Evolutionary conservation across 2,888 invertebrate species (phyloP).

Genomic region (Tyria jacobaeae): DNA sequence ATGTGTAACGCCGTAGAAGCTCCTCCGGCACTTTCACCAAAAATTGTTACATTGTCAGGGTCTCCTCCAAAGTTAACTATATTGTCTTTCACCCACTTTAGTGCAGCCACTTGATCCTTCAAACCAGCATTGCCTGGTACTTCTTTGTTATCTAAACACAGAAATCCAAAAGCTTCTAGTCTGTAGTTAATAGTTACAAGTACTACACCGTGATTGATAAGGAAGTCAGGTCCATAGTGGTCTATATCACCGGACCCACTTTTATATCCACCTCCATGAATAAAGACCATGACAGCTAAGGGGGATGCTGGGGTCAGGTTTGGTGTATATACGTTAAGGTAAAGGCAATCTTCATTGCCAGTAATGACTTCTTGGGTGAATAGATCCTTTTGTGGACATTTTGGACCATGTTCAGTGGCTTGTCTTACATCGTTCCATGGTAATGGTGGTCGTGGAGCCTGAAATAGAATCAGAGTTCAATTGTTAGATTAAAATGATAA

Average conservation of each 20-base stretch:
- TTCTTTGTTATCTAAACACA: slow-evolving; percentile 58
- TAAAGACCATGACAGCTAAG: slow-evolving; percentile 65
- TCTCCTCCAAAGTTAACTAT: slow-evolving; percentile 62
- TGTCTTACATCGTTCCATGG: slow-evolving; percentile 59
- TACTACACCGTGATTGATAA: slow-evolving; percentile 59
- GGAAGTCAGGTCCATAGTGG: slow-evolving; percentile 63
- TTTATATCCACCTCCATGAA: slow-evolving; percentile 64
- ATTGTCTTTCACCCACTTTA: slow-evolving; percentile 61
- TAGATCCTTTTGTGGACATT: slow-evolving; percentile 58
- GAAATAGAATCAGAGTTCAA: slow-evolving; percentile 21
- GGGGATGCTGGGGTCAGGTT: slow-evolving; percentile 40
- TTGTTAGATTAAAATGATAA: background rate
- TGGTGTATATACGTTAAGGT: slow-evolving; percentile 64
- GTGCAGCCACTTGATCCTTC: slow-evolving; percentile 63
- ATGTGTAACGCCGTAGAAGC: slow-evolving; percentile 53
- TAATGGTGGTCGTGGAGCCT: slow-evolving; percentile 61
- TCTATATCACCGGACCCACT: slow-evolving; percentile 60
- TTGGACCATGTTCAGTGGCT: slow-evolving; percentile 55
- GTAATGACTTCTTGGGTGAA: slow-evolving; percentile 38
- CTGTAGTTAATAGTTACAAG: slow-evolving; percentile 68
- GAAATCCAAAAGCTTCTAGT: slow-evolving; percentile 59
- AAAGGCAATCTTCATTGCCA: slow-evolving; percentile 65
- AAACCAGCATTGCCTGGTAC: slow-evolving; percentile 66
- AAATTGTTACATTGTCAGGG: slow-evolving; percentile 59
- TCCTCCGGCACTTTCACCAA: slow-evolving; percentile 66